Conservation (phyloP, 2,888 invertebrate genomes). For the Aplocera efformata region DNA sequence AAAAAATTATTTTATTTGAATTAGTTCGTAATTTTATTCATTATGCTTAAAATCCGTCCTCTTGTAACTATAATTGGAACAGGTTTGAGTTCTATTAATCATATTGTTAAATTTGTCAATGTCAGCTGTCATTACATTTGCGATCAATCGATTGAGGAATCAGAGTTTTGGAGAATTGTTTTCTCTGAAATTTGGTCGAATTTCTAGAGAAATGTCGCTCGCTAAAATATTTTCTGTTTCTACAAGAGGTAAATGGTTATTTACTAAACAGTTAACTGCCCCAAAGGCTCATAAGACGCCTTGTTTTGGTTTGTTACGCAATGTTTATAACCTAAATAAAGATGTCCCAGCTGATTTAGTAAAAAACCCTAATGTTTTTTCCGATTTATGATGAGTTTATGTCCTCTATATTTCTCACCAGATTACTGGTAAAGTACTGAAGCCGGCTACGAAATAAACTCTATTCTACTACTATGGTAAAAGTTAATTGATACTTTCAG, state of each 20-base stretch:
- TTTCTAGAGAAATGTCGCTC: conserved; percentile 62
- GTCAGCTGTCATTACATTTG: no score
- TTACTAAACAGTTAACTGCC: not conserved
- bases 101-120: no score
- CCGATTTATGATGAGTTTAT: no score
- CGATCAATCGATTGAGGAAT: conserved; percentile 14
- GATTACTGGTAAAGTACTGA: no score
- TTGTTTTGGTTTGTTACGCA: conserved; percentile 54
- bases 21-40: no score
- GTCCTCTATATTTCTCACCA: no score
- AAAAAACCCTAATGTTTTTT: not conserved
- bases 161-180: conserved; percentile 18
- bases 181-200: conserved; percentile 17
- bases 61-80: no score
- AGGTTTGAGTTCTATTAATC: no score
- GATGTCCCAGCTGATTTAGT: conserved; percentile 40
- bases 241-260: conserved; percentile 56
- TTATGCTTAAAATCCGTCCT: no score
- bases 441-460: no score
- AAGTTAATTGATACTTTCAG: conserved; percentile 35
- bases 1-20: no score
- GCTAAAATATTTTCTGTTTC: conserved; percentile 77
- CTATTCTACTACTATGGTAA: no score
- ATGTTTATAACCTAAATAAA: conserved; percentile 61
- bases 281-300: not conserved